phyloP scores from a whole-genome alignment of 1,140 invertebrate genomes.

The Calliopsis andreniformis region DNA sequence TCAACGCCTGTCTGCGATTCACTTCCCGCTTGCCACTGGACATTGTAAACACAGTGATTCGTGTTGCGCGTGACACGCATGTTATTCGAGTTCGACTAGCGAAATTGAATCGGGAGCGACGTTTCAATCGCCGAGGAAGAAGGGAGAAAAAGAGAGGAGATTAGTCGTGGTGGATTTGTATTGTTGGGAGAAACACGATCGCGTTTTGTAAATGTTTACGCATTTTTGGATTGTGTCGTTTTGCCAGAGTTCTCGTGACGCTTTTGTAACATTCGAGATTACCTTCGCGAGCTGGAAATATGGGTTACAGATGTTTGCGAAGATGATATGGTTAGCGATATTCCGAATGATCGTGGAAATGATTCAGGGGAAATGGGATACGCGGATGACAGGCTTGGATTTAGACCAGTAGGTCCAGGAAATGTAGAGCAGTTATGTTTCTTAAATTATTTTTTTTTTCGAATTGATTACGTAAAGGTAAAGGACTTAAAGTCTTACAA shows the following conservation, averaged over 20 bases:
- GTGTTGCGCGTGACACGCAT: neutral
- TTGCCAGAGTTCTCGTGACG: neutral
- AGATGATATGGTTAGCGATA: neutral
- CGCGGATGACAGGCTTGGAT: too few relatives aligned
- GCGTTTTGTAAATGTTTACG: constrained; percentile 38
- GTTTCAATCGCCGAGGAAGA: neutral
- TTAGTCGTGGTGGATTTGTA: constrained; percentile 18
- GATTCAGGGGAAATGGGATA: too few relatives aligned
- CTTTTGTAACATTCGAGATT: neutral
- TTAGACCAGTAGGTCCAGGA: too few relatives aligned
- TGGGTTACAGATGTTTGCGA: neutral
- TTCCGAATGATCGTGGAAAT: too few relatives aligned
- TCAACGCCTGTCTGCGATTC: constrained; percentile 2
- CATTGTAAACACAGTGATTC: constrained; percentile 2
- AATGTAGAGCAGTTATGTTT: too few relatives aligned
- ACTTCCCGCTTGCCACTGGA: constrained; percentile 24
- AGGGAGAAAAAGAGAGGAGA: neutral
- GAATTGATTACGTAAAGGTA: too few relatives aligned
- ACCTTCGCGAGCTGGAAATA: neutral
- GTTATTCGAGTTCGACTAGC: neutral
- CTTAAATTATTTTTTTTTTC: too few relatives aligned
- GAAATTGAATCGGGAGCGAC: constrained; percentile 27
- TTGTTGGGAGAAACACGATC: constrained; percentile 27
- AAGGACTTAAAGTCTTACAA: too few relatives aligned
- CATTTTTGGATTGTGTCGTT: constrained; percentile 30